Evolutionary conservation across 2,113 vertebrate genomes (phyloP).

Genomic region (Zingel zingel): DNA sequence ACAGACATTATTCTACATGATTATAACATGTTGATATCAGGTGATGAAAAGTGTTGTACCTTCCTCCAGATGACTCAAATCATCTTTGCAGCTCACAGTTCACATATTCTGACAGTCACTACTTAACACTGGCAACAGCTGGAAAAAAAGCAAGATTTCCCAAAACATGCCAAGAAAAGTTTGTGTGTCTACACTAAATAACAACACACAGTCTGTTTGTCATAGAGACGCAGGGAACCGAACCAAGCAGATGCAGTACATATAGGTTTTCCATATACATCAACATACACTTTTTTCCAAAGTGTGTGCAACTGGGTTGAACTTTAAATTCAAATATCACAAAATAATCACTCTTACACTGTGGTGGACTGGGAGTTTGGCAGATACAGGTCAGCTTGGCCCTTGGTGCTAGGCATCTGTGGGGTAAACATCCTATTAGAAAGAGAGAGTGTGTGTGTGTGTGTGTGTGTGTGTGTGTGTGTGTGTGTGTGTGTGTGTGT

Average conservation of each 20-base stretch:
- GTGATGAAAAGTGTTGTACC: not conserved
- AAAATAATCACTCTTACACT: not conserved
- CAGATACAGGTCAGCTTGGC: conserved; percentile 58
- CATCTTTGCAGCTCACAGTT: not conserved
- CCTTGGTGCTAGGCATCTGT: conserved; percentile 68
- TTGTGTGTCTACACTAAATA: conserved; percentile 52
- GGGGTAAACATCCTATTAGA: conserved; percentile 67
- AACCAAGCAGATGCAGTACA: conserved; percentile 7
- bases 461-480: too few species aligned
- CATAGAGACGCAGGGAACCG: conserved; percentile 19
- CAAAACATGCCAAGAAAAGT: conserved; percentile 21
- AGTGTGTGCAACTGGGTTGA: not conserved
- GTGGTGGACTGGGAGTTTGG: not conserved
- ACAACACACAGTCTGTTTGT: conserved; percentile 7
- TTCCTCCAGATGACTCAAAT: not conserved
- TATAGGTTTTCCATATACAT: not conserved
- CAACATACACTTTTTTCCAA: not conserved
- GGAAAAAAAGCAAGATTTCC: not conserved
- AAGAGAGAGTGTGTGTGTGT: not conserved
- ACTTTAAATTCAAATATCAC: conserved; percentile 14
- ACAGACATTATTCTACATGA: not conserved
- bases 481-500: too few species aligned
- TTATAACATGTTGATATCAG: not conserved
- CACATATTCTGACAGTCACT: not conserved
- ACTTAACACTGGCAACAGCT: not conserved